Base-by-base conservation (phyloP, 2,888 invertebrate species). In the Myopa testacea region DNA sequence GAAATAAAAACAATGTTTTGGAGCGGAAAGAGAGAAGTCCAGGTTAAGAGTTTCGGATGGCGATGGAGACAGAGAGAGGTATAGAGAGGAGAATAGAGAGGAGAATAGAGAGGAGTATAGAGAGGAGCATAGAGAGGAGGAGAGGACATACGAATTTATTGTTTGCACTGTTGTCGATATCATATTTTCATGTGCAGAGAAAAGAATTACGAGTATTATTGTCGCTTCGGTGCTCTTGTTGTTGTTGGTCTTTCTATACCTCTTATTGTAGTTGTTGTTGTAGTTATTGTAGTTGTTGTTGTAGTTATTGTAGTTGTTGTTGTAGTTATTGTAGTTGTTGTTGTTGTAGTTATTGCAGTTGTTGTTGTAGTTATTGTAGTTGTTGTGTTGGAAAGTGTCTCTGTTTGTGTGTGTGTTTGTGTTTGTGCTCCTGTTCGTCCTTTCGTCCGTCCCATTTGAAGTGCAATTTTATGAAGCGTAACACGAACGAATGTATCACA, bases 391-490 rank as follows among this genome's bases (percentile, higher is more conserved):
- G 26, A 26, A 26, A 26, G 26, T 26, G 1, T 1, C 26, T 26
- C 2, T 26, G 26, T 26, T 26, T 26, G 26, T 26, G 26, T 26
- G 26, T 26, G 62, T 63, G 16, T 60, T 19, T 26, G 62, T 63
- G 16, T 60, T 19, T 63, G 62, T 19, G n/a, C 4, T 19, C 3
- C 5, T 65, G 65, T 38, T 4, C 5, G 26, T 65, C 16, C 34
- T n/a, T 55, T 55, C 71, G 55, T 34, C 38, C 71, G 71, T 71
- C 5, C 71, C 19, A 58, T 71, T 71, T 58, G 70, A 70, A 70
- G 73, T 73, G 73, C 34, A 26, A n/a, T 38, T 63, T 73, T 63
- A 73, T 62, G 62, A 73, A 65, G 74, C 65, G 65, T 26, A 19
- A 40, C 19, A 69, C 3, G 50, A 69, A 69, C 19, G 69, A 45